phyloP scores from a whole-genome alignment of 2,797 vertebrate species.

The Sorex maritimensis region DNA sequence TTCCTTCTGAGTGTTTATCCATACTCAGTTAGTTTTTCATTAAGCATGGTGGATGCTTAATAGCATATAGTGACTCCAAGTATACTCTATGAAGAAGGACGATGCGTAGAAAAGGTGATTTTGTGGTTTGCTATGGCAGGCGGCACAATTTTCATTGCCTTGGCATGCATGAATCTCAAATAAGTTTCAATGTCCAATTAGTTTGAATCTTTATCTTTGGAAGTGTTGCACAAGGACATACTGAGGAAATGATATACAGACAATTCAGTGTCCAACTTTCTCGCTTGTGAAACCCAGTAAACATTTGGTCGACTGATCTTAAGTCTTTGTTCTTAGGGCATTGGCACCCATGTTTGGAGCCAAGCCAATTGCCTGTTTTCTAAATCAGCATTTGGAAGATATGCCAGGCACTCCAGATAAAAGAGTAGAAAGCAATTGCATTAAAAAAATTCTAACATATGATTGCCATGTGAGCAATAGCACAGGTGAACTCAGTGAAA shows the following conservation, averaged over 20 bases:
- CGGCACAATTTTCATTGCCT: neutral
- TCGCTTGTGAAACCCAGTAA: neutral
- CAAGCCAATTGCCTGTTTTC: neutral
- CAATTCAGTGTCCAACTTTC: neutral
- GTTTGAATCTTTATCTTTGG: neutral
- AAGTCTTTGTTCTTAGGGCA: neutral
- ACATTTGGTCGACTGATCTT: accelerated
- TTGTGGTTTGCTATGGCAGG: neutral
- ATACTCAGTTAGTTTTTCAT: neutral
- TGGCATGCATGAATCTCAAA: neutral
- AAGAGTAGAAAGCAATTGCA: neutral
- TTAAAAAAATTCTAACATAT: neutral
- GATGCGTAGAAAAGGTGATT: neutral
- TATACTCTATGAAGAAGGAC: neutral
- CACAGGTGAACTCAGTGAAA: neutral
- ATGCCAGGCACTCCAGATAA: neutral
- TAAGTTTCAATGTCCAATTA: neutral
- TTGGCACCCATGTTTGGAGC: neutral
- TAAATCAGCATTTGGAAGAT: neutral
- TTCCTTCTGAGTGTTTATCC: neutral
- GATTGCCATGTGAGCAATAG: neutral
- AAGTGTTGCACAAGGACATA: neutral
- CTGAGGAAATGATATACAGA: neutral
- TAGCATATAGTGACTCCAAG: neutral
- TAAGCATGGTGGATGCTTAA: neutral